Percentiles rank a stretch among this genome's conserved stretches.
Evolutionary conservation across 2,797 vertebrate genomes (phyloP).

Genomic region (Aplochiton taeniatus): DNA sequence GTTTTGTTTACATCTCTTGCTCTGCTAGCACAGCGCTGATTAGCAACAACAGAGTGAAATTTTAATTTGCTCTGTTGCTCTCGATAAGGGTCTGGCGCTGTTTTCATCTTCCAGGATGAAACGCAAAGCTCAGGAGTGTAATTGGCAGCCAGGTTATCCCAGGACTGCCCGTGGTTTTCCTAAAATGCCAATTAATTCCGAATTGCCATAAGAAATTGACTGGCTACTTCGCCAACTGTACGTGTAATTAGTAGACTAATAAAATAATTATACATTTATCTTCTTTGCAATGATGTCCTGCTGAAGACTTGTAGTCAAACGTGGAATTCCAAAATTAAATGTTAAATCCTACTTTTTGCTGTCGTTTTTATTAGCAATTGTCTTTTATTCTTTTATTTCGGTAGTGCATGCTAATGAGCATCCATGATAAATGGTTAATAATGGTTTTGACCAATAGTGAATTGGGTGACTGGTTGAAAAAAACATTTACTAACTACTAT

Average conservation of each 20-base stretch:
- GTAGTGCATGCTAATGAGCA: too few relatives aligned
- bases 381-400: too few relatives aligned
- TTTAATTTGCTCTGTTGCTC: conserved; percentile 79
- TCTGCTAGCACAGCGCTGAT: conserved; percentile 67
- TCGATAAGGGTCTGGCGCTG: conserved; percentile 67
- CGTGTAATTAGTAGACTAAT: conserved; percentile 60
- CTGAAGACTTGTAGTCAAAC: conserved; percentile 56
- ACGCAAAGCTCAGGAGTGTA: conserved; percentile 65
- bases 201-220: conserved; percentile 50
- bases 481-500: too few relatives aligned
- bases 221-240: conserved; percentile 44
- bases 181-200: conserved; percentile 70
- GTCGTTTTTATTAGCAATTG: too few relatives aligned
- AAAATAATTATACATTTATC: conserved; percentile 51
- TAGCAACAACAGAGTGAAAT: conserved; percentile 74
- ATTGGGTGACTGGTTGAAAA: too few relatives aligned
- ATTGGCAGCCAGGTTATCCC: conserved; percentile 76
- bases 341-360: too few relatives aligned
- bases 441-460: too few relatives aligned
- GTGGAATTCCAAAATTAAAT: conserved; percentile 71
- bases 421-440: too few relatives aligned
- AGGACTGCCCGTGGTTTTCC: conserved; percentile 62
- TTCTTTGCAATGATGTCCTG: conserved; percentile 38
- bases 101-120: conserved; percentile 76
- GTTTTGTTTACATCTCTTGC: conserved; percentile 73